Evolutionary conservation across 2,888 invertebrate species (phyloP).

Genomic region (Phoenoteleia sp.): DNA sequence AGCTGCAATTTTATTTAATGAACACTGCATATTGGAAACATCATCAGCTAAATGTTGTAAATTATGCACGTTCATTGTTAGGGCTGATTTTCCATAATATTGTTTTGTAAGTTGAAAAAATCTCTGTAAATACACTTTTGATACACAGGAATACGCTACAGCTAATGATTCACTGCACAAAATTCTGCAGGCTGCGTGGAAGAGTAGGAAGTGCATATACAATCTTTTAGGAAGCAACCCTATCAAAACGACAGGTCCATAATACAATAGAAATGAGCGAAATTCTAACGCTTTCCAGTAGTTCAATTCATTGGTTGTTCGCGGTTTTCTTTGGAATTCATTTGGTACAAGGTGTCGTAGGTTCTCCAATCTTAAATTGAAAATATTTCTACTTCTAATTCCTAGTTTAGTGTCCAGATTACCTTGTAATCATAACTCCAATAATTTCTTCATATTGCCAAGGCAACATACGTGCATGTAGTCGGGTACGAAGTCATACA

Average conservation of each 20-base stretch:
- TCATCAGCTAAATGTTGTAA: neutral
- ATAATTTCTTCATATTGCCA: conserved; percentile 3
- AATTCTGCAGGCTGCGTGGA: neutral
- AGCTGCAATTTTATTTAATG: neutral
- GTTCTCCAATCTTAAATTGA: too few relatives aligned
- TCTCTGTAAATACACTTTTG: neutral
- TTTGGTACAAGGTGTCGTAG: too few relatives aligned
- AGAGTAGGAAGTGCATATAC: neutral
- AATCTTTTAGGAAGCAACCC: neutral
- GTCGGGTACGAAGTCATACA: conserved; percentile 3
- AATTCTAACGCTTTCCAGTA: too few relatives aligned
- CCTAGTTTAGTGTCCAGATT: too few relatives aligned
- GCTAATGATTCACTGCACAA: neutral
- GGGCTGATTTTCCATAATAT: neutral
- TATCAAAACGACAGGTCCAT: neutral
- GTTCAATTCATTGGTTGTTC: too few relatives aligned
- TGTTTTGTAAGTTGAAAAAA: neutral
- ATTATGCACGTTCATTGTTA: neutral
- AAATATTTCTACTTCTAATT: too few relatives aligned
- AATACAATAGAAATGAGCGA: too few relatives aligned
- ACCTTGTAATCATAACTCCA: too few relatives aligned
- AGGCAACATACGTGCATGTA: conserved; percentile 24
- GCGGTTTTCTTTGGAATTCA: too few relatives aligned
- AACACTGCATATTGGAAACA: neutral
- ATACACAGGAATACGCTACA: neutral